These are phyloP conservation scores for Drosophila longiperda DNA, from an alignment of 2,888 invertebrate genomes.

Conservation along the genomic window DNA sequence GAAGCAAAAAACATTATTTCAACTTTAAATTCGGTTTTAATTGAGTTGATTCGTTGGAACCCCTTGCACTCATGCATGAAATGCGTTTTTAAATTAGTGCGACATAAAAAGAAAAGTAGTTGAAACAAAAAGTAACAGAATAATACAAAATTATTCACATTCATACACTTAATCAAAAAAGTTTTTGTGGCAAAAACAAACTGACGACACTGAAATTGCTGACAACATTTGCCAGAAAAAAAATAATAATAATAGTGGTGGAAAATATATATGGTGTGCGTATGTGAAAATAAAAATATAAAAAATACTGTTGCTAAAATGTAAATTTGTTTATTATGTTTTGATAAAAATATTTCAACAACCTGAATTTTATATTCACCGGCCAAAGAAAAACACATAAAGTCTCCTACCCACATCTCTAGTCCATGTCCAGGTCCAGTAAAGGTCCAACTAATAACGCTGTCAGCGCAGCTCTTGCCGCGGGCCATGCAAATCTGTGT, in stretches of 20 bases:
- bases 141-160: constrained; percentile 26
- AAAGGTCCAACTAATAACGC: constrained; percentile 68
- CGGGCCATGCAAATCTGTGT: constrained; percentile 72
- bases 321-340: constrained; percentile 79
- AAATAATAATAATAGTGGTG: constrained; percentile 17
- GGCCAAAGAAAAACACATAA: constrained; percentile 32
- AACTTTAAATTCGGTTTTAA: constrained; percentile 12
- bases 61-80: constrained; percentile 34
- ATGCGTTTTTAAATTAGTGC: constrained; percentile 48
- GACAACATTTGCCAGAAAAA: constrained; percentile 17
- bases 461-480: constrained; percentile 63
- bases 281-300: constrained; percentile 1
- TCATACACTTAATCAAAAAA: constrained; percentile 67
- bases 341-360: constrained; percentile 63
- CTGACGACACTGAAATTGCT: constrained; percentile 32
- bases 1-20: background rate
- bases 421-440: constrained; percentile 12
- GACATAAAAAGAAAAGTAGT: constrained; percentile 29
- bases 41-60: constrained; percentile 11
- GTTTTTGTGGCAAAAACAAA: constrained; percentile 34
- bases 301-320: constrained; percentile 44
- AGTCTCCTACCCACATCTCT: constrained; percentile 1
- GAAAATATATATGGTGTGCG: constrained; percentile 9
- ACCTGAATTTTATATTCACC: constrained; percentile 68
- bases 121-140: constrained; percentile 12